Conservation (phyloP, 2,797 vertebrate species). For the Alcedo atthis region DNA sequence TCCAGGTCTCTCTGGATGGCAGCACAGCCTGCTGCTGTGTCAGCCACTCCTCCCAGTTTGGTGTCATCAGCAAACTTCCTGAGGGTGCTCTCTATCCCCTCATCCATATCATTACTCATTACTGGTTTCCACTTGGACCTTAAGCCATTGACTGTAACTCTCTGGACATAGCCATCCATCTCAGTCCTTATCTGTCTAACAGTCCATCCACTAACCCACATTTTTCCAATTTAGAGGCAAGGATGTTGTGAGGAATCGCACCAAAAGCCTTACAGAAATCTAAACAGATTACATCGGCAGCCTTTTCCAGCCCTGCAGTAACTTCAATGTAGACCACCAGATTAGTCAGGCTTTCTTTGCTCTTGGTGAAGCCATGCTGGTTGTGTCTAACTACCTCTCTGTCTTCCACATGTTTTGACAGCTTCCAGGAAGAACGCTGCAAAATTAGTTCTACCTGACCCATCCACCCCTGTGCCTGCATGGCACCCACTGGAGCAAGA, state of each 20-base stretch:
- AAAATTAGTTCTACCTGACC: background rate
- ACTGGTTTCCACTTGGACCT: background rate
- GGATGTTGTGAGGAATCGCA: background rate
- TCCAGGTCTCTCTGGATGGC: too few species aligned
- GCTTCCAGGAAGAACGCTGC: background rate
- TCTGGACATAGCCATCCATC: background rate
- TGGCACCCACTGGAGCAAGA: rapidly evolving
- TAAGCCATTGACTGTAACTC: background rate
- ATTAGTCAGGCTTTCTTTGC: background rate
- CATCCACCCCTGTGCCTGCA: background rate
- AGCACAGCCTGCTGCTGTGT: too few species aligned
- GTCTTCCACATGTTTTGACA: background rate
- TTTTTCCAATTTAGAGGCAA: background rate
- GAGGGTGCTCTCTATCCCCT: too few species aligned
- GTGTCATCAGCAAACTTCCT: too few species aligned
- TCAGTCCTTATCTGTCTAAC: background rate
- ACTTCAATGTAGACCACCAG: background rate
- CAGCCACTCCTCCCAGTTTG: too few species aligned
- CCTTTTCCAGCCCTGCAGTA: background rate
- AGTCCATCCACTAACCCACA: background rate
- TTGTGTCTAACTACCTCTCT: background rate
- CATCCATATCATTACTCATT: too few species aligned
- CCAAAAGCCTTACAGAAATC: background rate
- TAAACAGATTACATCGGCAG: background rate
- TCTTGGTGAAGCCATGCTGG: background rate